Evolutionary conservation across 2,797 vertebrate species (phyloP).

Genomic region (Poeciliopsis gracilis): DNA sequence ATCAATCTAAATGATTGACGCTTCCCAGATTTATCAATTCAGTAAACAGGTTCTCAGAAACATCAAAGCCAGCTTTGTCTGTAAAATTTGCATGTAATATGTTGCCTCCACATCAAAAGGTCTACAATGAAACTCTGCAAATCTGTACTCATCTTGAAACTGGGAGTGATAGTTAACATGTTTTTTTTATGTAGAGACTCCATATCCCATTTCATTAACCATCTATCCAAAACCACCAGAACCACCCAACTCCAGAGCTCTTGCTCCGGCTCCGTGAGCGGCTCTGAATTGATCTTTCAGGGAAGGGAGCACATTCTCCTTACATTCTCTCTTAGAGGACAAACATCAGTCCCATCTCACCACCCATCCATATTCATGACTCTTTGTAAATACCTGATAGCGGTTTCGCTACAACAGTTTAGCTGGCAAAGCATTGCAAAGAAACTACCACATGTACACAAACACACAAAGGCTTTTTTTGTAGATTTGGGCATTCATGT

Average conservation of each 20-base stretch:
- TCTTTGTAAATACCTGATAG: conserved; percentile 88
- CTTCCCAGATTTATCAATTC: neutral
- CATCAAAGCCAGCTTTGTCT: neutral
- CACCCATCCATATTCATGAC: conserved; percentile 86
- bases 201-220: conserved; percentile 69
- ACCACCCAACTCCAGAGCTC: conserved; percentile 51
- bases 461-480: conserved; percentile 30
- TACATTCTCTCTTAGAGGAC: conserved; percentile 88
- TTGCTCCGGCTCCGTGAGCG: conserved; percentile 50
- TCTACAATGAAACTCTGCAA: neutral
- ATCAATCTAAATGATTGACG: neutral
- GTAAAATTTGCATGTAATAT: neutral
- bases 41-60: neutral
- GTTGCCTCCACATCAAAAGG: neutral
- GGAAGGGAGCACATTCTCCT: conserved; percentile 82
- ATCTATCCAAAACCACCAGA: conserved; percentile 53
- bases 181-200: conserved; percentile 49
- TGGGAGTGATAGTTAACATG: conserved; percentile 44
- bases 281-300: conserved; percentile 77
- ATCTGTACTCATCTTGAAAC: conserved; percentile 13
- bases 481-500: conserved; percentile 27
- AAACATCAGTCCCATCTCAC: conserved; percentile 86
- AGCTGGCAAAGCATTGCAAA: conserved; percentile 73
- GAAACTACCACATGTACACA: conserved; percentile 14
- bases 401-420: conserved; percentile 83